These are phyloP conservation scores for Dromiciops gliroides DNA, from an alignment of 2,113 vertebrate genomes.

Conservation along the genomic window DNA sequence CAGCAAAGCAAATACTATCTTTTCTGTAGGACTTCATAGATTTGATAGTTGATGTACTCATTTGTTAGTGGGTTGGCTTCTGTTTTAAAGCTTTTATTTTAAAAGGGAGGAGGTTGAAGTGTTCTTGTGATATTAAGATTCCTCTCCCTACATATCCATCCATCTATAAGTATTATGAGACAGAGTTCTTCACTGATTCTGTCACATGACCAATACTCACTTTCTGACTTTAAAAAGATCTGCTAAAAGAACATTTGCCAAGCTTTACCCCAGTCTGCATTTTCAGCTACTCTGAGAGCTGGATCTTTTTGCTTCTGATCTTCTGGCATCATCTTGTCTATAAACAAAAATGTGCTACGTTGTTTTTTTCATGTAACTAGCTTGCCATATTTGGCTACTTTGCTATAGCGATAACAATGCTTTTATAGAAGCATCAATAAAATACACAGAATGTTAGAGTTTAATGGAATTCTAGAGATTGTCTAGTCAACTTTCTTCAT, in stretches of 20 bases:
- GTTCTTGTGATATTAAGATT: neutral
- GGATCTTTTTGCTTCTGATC: neutral
- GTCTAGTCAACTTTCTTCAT: conserved; percentile 36
- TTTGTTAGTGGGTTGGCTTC: neutral
- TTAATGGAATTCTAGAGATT: neutral
- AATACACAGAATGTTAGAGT: conserved; percentile 21
- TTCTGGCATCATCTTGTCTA: neutral
- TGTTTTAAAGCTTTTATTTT: neutral
- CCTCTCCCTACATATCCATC: neutral
- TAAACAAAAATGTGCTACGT: neutral
- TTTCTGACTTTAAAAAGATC: neutral
- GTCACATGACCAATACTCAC: neutral
- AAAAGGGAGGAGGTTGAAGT: neutral
- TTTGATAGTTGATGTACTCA: neutral
- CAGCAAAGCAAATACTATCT: neutral
- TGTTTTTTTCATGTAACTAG: neutral
- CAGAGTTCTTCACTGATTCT: neutral
- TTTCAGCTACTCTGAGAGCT: neutral
- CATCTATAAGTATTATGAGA: neutral
- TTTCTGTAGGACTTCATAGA: neutral
- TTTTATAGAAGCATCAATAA: neutral
- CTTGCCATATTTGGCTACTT: neutral
- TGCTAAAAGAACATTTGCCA: neutral
- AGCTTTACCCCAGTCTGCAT: neutral
- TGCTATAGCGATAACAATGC: neutral